Evolutionary conservation across 2,797 vertebrate species (phyloP), one percentile per base, ranked within the genome.

Genomic region (Peromyscus nudipes): DNA sequence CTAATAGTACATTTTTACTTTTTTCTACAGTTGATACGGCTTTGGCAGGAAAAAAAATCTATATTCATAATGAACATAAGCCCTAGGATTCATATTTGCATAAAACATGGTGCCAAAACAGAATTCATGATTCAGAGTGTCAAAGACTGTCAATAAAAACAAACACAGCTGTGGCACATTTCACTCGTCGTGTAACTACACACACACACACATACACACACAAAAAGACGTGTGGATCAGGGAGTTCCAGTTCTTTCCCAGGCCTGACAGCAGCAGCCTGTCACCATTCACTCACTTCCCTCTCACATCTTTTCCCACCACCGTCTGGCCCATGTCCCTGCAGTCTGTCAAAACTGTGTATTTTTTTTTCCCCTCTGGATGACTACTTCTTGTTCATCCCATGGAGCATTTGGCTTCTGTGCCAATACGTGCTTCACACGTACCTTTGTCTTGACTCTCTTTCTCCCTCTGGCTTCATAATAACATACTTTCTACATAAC

Each of bases 11-110:
- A 64, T 55, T 94, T 67, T 14, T 29, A 65, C 16, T 93, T 96
- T 93, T 52, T 85, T 27, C 82, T 25, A 49, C 69, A 49, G 40
- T 76, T 91, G 95, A 46, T 75, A 69, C 79, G 95, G 73, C 49
- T 16, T 92, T 89, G 37, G 3, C 57, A 80, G 52, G n/a, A 89
- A 95, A 90, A 85, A 97, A 97, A 92, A 91, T 84, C 52, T 88
- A 84, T 95, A 95, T 97, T 96, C 67, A 96, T 85, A 55, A 84
- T 94, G 86, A 98, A 94, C 64, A 95, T 92, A 94, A 96, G 69
- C 40, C 67, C 29, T 17, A 21, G 89, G 92, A 96, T 27, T 87
- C 77, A 37, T 89, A 89, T 96, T 98, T 96, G 95, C 79, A 97
- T 97, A 94, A 95, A 97, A 94, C 46, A 91, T 97, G 94, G 31